phyloP scores from a whole-genome alignment of 2,113 vertebrate species.

The Pterocles burchelli region DNA sequence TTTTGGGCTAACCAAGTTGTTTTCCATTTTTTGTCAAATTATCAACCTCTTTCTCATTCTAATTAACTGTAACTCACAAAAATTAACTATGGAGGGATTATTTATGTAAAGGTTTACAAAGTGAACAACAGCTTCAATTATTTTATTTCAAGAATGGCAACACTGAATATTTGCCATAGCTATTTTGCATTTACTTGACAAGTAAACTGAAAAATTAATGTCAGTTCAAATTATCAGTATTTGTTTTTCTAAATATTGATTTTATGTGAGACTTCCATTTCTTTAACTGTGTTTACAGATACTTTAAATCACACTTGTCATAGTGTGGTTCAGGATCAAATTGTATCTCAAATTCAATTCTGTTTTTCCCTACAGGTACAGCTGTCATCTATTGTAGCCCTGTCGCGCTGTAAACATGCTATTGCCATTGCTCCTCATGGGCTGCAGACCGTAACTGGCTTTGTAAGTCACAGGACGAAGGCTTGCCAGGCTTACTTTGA shows the following conservation, averaged over 20 bases:
- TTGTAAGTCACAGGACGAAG: background rate
- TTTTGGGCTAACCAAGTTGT: background rate
- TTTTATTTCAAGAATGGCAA: background rate
- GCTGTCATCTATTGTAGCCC: background rate
- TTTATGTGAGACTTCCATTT: background rate
- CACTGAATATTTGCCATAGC: background rate
- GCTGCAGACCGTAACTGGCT: background rate
- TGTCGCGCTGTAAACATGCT: background rate
- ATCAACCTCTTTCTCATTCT: background rate
- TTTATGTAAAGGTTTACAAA: background rate
- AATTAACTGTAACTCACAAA: background rate
- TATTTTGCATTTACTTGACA: background rate
- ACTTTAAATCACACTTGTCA: background rate
- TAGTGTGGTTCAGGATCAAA: background rate
- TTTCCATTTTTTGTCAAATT: background rate
- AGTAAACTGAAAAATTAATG: background rate
- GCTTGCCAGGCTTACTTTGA: background rate
- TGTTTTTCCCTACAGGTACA: background rate
- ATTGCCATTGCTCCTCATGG: fast-evolving
- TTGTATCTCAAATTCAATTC: background rate
- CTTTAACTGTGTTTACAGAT: background rate
- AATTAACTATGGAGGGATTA: background rate
- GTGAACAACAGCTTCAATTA: background rate
- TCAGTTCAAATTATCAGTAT: background rate
- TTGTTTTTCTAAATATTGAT: background rate